phyloP scores from a whole-genome alignment of 2,113 vertebrate species.

The Dascyllus trimaculatus region DNA sequence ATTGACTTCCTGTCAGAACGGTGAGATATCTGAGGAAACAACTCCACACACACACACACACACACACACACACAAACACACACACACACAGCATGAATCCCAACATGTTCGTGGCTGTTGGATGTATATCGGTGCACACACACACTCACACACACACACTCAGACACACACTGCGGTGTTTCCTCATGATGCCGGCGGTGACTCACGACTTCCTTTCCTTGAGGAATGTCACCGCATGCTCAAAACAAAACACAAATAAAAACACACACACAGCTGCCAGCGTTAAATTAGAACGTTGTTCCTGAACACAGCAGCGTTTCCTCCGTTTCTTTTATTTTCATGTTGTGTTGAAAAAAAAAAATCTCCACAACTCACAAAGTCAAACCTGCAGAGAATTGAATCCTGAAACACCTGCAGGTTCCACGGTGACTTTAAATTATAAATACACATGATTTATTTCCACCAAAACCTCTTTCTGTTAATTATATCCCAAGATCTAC shows the following conservation, averaged over 20 bases:
- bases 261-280: slow-evolving; percentile 21
- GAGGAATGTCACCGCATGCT: slow-evolving; percentile 20
- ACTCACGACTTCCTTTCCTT: slow-evolving; percentile 51
- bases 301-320: slow-evolving; percentile 9
- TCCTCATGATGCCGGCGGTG: slow-evolving; percentile 43
- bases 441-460: too few relatives aligned
- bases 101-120: too few relatives aligned
- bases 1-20: slow-evolving; percentile 76
- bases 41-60: slow-evolving; percentile 17
- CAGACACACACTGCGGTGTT: slow-evolving; percentile 22
- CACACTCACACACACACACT: slow-evolving; percentile 7
- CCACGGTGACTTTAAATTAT: too few relatives aligned
- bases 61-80: slow-evolving; percentile 4
- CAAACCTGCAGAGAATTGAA: too few relatives aligned
- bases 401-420: too few relatives aligned
- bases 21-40: slow-evolving; percentile 61
- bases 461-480: too few relatives aligned
- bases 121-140: too few relatives aligned
- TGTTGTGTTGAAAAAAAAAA: background rate
- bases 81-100: background rate
- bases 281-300: slow-evolving; percentile 25
- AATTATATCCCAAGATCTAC: too few relatives aligned
- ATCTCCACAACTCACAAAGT: background rate
- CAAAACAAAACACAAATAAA: slow-evolving; percentile 3
- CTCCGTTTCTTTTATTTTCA: background rate